Conservation (phyloP, 1,140 invertebrate genomes). For the Caenorhabditis briggsae region DNA sequence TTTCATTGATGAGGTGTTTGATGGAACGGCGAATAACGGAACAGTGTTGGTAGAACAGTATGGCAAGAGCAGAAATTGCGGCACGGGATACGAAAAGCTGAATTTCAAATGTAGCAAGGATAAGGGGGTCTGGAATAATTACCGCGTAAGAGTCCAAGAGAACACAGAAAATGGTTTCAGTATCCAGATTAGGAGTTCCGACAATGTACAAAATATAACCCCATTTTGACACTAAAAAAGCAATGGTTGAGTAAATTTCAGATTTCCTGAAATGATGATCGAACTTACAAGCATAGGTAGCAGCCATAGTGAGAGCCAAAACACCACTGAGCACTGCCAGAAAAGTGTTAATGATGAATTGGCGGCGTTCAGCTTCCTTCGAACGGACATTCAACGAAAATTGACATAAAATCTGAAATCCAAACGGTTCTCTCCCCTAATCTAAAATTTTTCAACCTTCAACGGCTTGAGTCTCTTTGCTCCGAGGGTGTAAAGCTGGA, state of each 20-base stretch:
- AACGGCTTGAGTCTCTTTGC: conserved; percentile 29
- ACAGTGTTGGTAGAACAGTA: conserved; percentile 44
- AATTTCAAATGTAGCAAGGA: background rate
- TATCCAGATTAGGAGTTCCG: conserved; percentile 30
- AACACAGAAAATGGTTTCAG: conserved; percentile 42
- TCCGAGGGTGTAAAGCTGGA: conserved; percentile 20
- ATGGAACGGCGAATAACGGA: conserved; percentile 38
- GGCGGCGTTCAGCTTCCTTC: conserved; percentile 20
- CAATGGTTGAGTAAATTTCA: background rate
- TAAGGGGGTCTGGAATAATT: background rate
- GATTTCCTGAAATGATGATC: background rate
- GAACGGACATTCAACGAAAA: conserved; percentile 38
- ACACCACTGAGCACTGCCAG: conserved; percentile 36
- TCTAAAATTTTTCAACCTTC: background rate
- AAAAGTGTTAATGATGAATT: conserved; percentile 34
- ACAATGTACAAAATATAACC: conserved; percentile 42
- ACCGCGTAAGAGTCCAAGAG: conserved; percentile 38
- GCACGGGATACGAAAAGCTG: conserved; percentile 47
- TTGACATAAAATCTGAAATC: conserved; percentile 11
- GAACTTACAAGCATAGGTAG: conserved; percentile 18
- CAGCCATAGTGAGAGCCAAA: conserved; percentile 25
- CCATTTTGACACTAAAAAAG: conserved; percentile 30
- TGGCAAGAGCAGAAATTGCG: conserved; percentile 1
- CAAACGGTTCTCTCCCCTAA: background rate
- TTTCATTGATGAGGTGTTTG: conserved; percentile 41